Evolutionary conservation across 2,888 invertebrate species (phyloP).

Genomic region (Drosophila mercatorum): DNA sequence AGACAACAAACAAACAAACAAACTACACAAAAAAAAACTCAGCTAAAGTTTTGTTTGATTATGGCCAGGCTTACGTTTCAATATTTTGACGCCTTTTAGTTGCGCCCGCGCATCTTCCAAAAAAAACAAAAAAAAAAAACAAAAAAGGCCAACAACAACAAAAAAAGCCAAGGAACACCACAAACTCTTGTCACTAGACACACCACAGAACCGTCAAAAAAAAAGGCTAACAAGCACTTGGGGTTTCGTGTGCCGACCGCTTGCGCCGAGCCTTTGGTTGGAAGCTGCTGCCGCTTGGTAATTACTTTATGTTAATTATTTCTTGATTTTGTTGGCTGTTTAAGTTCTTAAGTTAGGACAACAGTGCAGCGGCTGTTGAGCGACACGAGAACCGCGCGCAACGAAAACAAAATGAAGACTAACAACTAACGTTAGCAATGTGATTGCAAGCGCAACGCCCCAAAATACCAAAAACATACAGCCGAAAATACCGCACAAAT

Average conservation of each 20-base stretch:
- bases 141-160: constrained; percentile 28
- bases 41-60: constrained; percentile 12
- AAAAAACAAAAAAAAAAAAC: constrained; percentile 22
- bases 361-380: constrained; percentile 23
- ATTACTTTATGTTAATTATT: constrained; percentile 38
- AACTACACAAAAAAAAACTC: neutral
- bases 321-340: constrained; percentile 35
- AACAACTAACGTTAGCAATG: constrained; percentile 51
- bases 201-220: constrained; percentile 44
- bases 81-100: constrained; percentile 54
- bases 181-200: constrained; percentile 44
- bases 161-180: constrained; percentile 39
- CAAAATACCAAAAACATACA: constrained; percentile 41
- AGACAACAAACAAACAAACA: too few relatives aligned
- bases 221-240: constrained; percentile 31
- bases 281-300: constrained; percentile 21
- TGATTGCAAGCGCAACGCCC: constrained; percentile 57
- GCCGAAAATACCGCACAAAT: constrained; percentile 17
- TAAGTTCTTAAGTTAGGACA: constrained; percentile 31
- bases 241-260: constrained; percentile 12
- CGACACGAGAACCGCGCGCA: constrained; percentile 48
- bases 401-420: constrained; percentile 62
- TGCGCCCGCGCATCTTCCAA: constrained; percentile 71
- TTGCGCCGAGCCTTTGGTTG: constrained; percentile 10
- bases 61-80: constrained; percentile 39